phyloP scores from a whole-genome alignment of 1,140 invertebrate genomes.

The Ceratosolen solmsi region DNA sequence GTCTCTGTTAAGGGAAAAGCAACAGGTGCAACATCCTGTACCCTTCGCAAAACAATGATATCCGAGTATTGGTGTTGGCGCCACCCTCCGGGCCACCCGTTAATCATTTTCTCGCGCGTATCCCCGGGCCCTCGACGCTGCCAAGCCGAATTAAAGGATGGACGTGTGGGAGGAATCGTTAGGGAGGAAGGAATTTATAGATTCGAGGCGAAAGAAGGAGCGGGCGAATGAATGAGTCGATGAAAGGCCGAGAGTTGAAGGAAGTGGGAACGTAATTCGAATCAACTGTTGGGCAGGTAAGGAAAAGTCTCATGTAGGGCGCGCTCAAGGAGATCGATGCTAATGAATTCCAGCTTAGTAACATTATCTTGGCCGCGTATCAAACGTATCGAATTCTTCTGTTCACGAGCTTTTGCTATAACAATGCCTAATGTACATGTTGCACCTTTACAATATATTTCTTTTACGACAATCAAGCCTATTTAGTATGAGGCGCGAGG shows the following conservation, averaged over 20 bases:
- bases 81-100: constrained; percentile 54
- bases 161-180: not conserved
- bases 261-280: not conserved
- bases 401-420: not conserved
- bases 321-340: not conserved
- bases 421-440: not conserved
- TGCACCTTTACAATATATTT: too few species aligned
- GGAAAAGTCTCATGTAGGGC: not conserved
- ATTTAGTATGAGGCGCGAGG: not conserved
- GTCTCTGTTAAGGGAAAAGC: not conserved
- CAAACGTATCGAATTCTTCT: not conserved
- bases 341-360: not conserved
- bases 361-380: not conserved
- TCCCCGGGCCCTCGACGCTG: constrained; percentile 39
- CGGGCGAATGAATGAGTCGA: not conserved
- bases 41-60: constrained; percentile 56
- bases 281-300: not conserved
- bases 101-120: constrained; percentile 58
- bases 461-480: not conserved
- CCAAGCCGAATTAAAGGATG: constrained; percentile 3
- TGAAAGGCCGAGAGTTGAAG: not conserved
- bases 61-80: constrained; percentile 60
- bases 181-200: not conserved
- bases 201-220: not conserved
- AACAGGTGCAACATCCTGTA: constrained; percentile 16